Percentiles rank a stretch among this genome's conserved stretches.
Evolutionary conservation across 2,888 invertebrate species (phyloP).

Genomic region (Cybosia mesomella): DNA sequence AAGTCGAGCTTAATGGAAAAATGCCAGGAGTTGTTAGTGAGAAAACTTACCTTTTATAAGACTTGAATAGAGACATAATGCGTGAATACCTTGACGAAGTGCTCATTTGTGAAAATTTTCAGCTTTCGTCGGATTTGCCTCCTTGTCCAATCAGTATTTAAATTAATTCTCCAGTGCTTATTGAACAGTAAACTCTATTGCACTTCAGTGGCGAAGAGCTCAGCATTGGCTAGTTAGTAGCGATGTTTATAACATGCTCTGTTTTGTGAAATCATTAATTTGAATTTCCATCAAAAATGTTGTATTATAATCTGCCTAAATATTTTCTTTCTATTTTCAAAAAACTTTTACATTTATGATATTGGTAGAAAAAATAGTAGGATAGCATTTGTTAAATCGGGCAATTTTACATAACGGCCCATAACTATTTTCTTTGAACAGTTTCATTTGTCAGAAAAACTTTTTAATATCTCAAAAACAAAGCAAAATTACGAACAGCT

Average conservation of each 20-base stretch:
- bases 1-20: slow-evolving; percentile 52
- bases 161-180: too few relatives aligned
- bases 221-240: too few relatives aligned
- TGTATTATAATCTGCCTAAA: too few relatives aligned
- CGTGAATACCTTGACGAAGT: slow-evolving; percentile 11
- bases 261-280: too few relatives aligned
- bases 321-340: too few relatives aligned
- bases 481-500: slow-evolving; percentile 35
- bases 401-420: background rate
- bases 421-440: background rate
- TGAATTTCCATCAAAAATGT: too few relatives aligned
- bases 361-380: too few relatives aligned
- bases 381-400: background rate
- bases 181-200: too few relatives aligned
- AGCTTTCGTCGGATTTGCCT: background rate
- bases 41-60: slow-evolving; percentile 19
- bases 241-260: too few relatives aligned
- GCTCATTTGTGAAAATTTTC: slow-evolving; percentile 12
- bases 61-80: slow-evolving; percentile 21
- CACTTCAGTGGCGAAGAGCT: too few relatives aligned
- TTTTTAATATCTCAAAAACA: slow-evolving; percentile 45
- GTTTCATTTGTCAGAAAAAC: slow-evolving; percentile 30
- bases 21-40: slow-evolving; percentile 27
- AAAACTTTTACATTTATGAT: too few relatives aligned
- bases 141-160: too few relatives aligned